Evolutionary conservation across 2,797 vertebrate species (phyloP).

Genomic region (Acanthopagrus latus): DNA sequence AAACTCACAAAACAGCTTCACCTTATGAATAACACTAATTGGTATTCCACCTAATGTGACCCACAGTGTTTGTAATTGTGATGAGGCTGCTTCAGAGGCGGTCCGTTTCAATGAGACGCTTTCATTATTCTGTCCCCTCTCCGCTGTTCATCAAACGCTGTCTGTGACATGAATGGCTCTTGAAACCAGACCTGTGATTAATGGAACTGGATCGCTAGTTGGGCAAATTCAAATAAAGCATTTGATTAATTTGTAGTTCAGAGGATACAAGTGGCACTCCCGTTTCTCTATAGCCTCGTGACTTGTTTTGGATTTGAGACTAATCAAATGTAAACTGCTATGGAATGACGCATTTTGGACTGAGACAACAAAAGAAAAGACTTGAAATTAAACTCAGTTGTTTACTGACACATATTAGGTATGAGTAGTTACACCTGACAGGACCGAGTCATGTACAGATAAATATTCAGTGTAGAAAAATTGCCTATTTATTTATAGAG

Average conservation of each 20-base stretch:
- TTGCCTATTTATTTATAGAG: neutral
- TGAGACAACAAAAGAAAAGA: neutral
- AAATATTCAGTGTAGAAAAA: neutral
- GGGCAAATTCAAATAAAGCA: constrained; percentile 12
- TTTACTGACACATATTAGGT: neutral
- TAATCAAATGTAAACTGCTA: neutral
- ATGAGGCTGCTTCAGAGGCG: constrained; percentile 14
- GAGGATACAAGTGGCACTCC: neutral
- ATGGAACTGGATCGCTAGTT: neutral
- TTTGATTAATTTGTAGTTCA: neutral
- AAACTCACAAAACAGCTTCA: neutral
- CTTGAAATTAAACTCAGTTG: neutral
- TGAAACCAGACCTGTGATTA: neutral
- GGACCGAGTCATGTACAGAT: neutral
- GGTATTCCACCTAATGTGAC: constrained; percentile 5
- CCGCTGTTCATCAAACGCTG: neutral
- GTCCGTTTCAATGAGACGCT: neutral
- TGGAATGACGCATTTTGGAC: neutral
- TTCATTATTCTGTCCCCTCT: neutral
- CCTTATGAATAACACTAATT: neutral
- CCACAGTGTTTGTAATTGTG: constrained; percentile 22
- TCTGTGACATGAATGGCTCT: constrained; percentile 16
- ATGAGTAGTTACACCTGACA: too few relatives aligned
- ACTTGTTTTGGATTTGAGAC: neutral
- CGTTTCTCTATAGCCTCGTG: neutral